Conservation (phyloP, 1,140 invertebrate genomes). For the Nasonia longicornis region DNA sequence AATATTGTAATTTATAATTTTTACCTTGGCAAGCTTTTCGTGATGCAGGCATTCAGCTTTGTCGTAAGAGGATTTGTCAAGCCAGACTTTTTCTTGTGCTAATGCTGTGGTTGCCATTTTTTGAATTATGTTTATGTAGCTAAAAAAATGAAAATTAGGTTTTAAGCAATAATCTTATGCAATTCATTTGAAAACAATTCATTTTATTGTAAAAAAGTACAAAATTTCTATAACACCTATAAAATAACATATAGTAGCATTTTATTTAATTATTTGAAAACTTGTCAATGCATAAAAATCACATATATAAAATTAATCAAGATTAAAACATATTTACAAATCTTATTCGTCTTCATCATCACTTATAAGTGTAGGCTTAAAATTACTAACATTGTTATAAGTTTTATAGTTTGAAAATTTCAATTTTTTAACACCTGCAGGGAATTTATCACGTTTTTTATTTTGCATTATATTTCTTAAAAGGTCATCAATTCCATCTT, state of each 20-base stretch:
- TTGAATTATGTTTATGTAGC: constrained; percentile 27
- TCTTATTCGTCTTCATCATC: constrained; percentile 48
- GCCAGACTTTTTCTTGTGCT: constrained; percentile 69
- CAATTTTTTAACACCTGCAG: constrained; percentile 34
- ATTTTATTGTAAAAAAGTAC: constrained; percentile 3
- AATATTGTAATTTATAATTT: constrained; percentile 16
- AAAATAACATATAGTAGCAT: neutral
- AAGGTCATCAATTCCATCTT: constrained; percentile 38
- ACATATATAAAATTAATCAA: neutral
- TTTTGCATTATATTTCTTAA: constrained; percentile 51
- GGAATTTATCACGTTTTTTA: constrained; percentile 4
- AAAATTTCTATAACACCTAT: neutral
- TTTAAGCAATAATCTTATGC: neutral
- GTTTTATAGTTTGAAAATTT: constrained; percentile 44
- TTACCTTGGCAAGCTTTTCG: constrained; percentile 67
- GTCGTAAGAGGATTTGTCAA: constrained; percentile 69
- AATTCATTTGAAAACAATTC: neutral
- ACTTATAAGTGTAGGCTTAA: constrained; percentile 51
- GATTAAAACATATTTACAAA: neutral
- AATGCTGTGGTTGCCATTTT: constrained; percentile 59
- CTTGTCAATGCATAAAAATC: neutral
- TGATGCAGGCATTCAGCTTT: constrained; percentile 69
- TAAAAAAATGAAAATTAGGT: constrained; percentile 22
- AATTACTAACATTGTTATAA: constrained; percentile 35
- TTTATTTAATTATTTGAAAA: neutral